phyloP scores from a whole-genome alignment of 2,888 invertebrate species.

The Pyrrhia umbra region DNA sequence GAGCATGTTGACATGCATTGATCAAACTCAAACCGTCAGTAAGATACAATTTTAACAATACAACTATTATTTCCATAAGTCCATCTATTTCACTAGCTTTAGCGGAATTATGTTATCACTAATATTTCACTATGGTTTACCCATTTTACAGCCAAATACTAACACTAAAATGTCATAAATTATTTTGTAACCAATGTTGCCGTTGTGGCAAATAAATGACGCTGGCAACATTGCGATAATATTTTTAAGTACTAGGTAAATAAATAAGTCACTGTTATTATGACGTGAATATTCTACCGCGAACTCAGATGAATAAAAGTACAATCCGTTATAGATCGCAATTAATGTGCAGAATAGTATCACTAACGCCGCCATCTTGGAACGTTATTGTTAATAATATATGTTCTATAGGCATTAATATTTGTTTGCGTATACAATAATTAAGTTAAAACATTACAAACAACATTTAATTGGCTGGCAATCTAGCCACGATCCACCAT shows the following conservation, averaged over 20 bases:
- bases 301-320: too few relatives aligned
- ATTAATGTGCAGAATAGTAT: too few relatives aligned
- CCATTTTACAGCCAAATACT: constrained; percentile 49
- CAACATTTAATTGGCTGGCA: too few relatives aligned
- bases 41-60: constrained; percentile 11
- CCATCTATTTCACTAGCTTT: constrained; percentile 37
- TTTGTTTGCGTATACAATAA: too few relatives aligned
- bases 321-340: too few relatives aligned
- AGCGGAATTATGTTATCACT: constrained; percentile 48
- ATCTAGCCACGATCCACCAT: too few relatives aligned
- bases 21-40: too few relatives aligned
- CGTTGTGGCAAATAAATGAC: constrained; percentile 38
- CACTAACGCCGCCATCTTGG: too few relatives aligned
- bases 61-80: constrained; percentile 23
- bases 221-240: constrained; percentile 38
- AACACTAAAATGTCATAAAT: constrained; percentile 17
- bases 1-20: too few relatives aligned
- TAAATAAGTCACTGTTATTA: constrained; percentile 33
- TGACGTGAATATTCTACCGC: not conserved
- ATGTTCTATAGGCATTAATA: too few relatives aligned
- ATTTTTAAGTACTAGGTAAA: constrained; percentile 7
- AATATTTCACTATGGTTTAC: constrained; percentile 30
- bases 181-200: constrained; percentile 29
- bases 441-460: too few relatives aligned
- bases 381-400: too few relatives aligned